Evolutionary conservation across 2,113 vertebrate genomes (phyloP).

Genomic region (Rhea americana): DNA sequence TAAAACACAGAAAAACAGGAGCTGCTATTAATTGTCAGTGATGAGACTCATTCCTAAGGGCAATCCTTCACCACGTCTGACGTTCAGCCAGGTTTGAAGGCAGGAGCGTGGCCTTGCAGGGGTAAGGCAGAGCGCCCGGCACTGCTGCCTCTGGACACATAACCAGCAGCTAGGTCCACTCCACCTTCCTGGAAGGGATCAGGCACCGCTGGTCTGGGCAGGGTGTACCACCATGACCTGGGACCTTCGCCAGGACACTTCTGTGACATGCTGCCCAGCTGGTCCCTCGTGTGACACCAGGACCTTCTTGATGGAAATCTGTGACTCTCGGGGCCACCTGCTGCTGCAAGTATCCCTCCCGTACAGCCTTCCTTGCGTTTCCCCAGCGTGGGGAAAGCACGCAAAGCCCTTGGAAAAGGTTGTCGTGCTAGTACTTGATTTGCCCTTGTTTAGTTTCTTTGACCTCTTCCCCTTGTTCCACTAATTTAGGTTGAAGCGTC

Average conservation of each 20-base stretch:
- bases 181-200: no score
- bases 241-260: not conserved
- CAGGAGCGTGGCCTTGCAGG: not conserved
- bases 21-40: no score
- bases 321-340: not conserved
- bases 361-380: rapidly evolving
- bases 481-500: not conserved
- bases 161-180: no score
- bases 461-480: not conserved
- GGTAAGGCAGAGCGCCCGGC: no score
- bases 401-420: rapidly evolving
- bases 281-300: not conserved
- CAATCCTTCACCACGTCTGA: rapidly evolving
- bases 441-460: not conserved
- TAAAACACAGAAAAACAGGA: not conserved
- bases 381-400: rapidly evolving
- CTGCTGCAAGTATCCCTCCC: rapidly evolving
- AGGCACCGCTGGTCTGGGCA: no score
- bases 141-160: no score
- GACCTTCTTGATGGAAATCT: rapidly evolving
- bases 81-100: not conserved
- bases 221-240: not conserved
- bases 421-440: rapidly evolving
- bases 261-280: rapidly evolving
- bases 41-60: no score